These are phyloP conservation scores for Labrus mixtus DNA, from an alignment of 2,113 vertebrate species.

Conservation along the genomic window DNA sequence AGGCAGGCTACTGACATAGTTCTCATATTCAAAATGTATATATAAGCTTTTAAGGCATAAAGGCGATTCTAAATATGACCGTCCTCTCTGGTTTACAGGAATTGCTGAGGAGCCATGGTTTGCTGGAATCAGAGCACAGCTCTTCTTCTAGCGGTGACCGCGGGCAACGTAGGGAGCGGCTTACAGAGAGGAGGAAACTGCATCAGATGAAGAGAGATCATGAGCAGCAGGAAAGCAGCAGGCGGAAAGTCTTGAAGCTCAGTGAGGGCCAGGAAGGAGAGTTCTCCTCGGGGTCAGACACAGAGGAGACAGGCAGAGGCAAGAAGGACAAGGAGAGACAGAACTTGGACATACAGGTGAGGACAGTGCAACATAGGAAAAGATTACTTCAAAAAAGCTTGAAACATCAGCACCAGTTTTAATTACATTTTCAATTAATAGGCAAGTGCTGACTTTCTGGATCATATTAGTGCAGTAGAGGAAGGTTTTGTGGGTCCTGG, in stretches of 20 bases:
- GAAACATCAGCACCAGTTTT: background rate
- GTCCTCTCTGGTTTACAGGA: constrained; percentile 76
- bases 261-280: constrained; percentile 74
- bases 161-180: constrained; percentile 80
- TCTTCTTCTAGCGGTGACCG: constrained; percentile 52
- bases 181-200: constrained; percentile 84
- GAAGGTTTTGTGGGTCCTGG: background rate
- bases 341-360: constrained; percentile 91
- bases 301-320: constrained; percentile 6
- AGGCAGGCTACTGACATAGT: constrained; percentile 72
- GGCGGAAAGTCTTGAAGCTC: constrained; percentile 87
- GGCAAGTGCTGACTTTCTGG: background rate
- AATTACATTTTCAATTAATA: too few species aligned
- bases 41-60: background rate
- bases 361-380: background rate
- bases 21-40: background rate
- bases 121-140: constrained; percentile 74
- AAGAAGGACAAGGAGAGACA: constrained; percentile 67
- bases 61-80: background rate
- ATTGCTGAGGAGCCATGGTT: constrained; percentile 85
- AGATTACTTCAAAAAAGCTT: background rate
- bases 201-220: constrained; percentile 87
- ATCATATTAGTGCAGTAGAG: background rate
- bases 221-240: constrained; percentile 72
- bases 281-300: constrained; percentile 81